A percentile compares a stretch with the other conserved stretches of the same genome.
These are phyloP conservation scores for Mycalesis mineus DNA, from an alignment of 2,888 invertebrate species.

Conservation along the genomic window DNA sequence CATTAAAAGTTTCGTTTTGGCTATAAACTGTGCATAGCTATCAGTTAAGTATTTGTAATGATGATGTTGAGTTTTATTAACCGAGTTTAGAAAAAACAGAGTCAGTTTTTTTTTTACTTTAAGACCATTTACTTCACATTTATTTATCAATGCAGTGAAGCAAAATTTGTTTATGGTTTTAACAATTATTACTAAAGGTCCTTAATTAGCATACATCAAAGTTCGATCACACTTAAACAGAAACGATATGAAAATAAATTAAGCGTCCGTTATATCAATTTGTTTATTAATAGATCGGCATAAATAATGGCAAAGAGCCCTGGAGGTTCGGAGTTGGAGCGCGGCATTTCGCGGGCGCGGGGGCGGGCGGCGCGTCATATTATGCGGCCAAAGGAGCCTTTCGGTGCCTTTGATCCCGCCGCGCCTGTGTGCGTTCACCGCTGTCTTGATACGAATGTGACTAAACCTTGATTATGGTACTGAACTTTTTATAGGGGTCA, in stretches of 20 bases:
- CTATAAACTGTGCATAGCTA: too few relatives aligned
- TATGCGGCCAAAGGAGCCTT: conserved; percentile 78
- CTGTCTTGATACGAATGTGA: conserved; percentile 77
- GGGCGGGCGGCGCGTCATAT: conserved; percentile 73
- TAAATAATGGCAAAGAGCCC: conserved; percentile 75
- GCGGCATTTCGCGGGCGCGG: conserved; percentile 66
- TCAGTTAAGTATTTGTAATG: too few relatives aligned
- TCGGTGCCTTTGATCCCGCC: conserved; percentile 76
- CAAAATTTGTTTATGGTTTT: neutral
- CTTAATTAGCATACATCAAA: neutral
- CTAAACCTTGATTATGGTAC: conserved; percentile 77
- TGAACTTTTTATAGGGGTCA: conserved; percentile 73
- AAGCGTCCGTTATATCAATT: conserved; percentile 70
- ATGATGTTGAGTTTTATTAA: too few relatives aligned
- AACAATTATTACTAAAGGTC: neutral
- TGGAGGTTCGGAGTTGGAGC: conserved; percentile 56
- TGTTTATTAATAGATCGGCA: conserved; percentile 75
- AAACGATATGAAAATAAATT: conserved; percentile 27
- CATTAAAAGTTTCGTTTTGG: too few relatives aligned
- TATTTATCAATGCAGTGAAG: too few relatives aligned
- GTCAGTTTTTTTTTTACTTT: too few relatives aligned
- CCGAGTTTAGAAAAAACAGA: too few relatives aligned
- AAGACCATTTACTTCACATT: too few relatives aligned
- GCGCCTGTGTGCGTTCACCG: conserved; percentile 55
- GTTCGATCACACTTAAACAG: conserved; percentile 12